Evolutionary conservation across 2,797 vertebrate genomes (phyloP), one percentile per base, ranked within the genome.

Genomic region (Scolopax bukidnonensis): DNA sequence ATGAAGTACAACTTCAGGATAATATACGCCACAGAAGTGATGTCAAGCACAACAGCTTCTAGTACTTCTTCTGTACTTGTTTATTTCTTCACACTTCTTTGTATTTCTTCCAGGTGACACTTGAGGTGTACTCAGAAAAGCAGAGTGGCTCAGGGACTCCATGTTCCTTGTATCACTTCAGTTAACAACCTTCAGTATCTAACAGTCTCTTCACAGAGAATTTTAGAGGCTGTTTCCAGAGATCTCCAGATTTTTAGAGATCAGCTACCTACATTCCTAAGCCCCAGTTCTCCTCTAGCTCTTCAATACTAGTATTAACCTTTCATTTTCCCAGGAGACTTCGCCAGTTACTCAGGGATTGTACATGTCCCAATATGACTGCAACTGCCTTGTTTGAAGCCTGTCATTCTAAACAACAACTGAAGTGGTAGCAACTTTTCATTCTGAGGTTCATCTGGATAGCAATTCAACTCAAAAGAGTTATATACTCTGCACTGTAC

Each of bases 381-480:
- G 0, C 12, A 85, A 67, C 14, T 45, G 41, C 36, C 32, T 74
- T 50, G 33, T 33, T 71, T 87, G 53, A 40, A 89, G 38, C 14
- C 45, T 71, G 41, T 30, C 1, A 2, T 71, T 78, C 75, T 63
- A 53, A 85, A 59, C 0, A 0, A 60, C 54, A 85, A 38, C n/a
- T n/a, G 24, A 75, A 30, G 84, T 2, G 71, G 27, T 43, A 84
- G 50, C 36, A 60, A 57, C 60, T 83, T 74, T 9, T 75, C 38
- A 47, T 56, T 86, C 41, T 33, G 48, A 43, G 3, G 2, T 70
- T 95, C 61, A 81, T 18, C 56, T 64, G 8, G 25, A 41, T 50
- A 85, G 32, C 38, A 64, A n/a, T 33, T 56, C 30, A 36, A 43
- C 71, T 59, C 25, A 56, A 16, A 23, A 83, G n/a, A 68, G 19